Base-by-base conservation (phyloP, 2,888 invertebrate genomes). In the Drosophila melanosoma region DNA sequence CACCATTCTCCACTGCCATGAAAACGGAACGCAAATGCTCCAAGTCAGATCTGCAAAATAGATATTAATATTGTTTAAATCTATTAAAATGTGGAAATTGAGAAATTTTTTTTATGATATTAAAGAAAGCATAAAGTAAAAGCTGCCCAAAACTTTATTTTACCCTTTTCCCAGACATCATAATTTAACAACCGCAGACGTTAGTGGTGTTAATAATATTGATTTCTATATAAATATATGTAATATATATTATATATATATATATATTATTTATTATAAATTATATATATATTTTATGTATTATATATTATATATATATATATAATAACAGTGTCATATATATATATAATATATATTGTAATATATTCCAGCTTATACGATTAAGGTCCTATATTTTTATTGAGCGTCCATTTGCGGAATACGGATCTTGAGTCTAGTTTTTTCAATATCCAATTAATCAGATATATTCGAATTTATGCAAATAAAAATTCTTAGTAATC, bases 1-100 rank as follows among this genome's bases (percentile, higher is more conserved):
- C 98, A 17, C 98, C 98, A 92, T 98, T 98, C 93, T 98, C 98
- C 38, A 98, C 98, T 12, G 98, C 98, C 96, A 98, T 97, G 94
- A 98, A 98, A 36, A 98, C 98, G 2, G 97, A 97, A 93, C 98
- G 96, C 74, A 98, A 94, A 92, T 98, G 98, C 92, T 98, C 98
- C 92, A 98, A 94, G 92, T 98, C 98, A 8, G 97, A 96, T 80
- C 98, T 95, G 96, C 96, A 89, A 84, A 38, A 6, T 15, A 23
- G 15, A 23, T 45, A 4, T 23, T 2, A 15, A 45, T 45, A 23
- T 45, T 23, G 3, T 8, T 20, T 45, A 12, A 45, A 15, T 23
- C 15, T 23, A 15, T 5, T 23, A 15, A 45, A 45, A 45, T n/a
- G 20, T 56, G 20, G 6, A 45, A 51, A 45, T 67, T 7, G n/a